phyloP scores from a whole-genome alignment of 23 tunicate species.

The Botrylloides violaceus region DNA sequence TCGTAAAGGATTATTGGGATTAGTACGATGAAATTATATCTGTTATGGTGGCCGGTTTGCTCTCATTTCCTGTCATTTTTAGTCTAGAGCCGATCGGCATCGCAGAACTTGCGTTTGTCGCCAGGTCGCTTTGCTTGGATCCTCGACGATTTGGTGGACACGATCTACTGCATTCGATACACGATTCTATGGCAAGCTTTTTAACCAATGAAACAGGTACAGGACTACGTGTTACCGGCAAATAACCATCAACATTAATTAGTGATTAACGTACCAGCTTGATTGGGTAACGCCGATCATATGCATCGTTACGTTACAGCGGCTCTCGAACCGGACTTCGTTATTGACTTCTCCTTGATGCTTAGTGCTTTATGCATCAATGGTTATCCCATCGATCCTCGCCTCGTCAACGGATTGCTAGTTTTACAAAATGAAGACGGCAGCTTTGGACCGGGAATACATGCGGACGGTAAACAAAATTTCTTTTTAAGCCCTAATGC shows the following conservation, averaged over 20 bases:
- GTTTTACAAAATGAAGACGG: constrained; percentile 4
- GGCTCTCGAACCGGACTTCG: neutral
- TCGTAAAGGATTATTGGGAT: neutral
- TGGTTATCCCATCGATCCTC: neutral
- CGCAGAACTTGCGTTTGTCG: constrained; percentile 6
- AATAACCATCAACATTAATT: too few species aligned
- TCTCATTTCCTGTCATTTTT: neutral
- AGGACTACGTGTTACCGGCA: too few species aligned
- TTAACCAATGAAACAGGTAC: neutral
- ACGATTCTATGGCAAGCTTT: neutral
- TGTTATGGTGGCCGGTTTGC: neutral
- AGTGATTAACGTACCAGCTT: too few species aligned
- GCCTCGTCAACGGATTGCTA: neutral
- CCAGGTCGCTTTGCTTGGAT: constrained; percentile 10
- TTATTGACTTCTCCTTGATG: neutral
- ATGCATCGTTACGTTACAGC: neutral
- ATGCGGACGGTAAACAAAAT: neutral
- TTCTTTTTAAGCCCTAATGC: too few species aligned
- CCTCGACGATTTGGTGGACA: neutral
- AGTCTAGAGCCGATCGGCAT: neutral
- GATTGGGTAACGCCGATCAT: too few species aligned
- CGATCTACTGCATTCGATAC: neutral
- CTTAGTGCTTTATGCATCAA: neutral
- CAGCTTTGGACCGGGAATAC: neutral
- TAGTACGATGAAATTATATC: neutral